phyloP scores from a whole-genome alignment of 92 coral and sea anemone species.

The Phymanthus crucifer region DNA sequence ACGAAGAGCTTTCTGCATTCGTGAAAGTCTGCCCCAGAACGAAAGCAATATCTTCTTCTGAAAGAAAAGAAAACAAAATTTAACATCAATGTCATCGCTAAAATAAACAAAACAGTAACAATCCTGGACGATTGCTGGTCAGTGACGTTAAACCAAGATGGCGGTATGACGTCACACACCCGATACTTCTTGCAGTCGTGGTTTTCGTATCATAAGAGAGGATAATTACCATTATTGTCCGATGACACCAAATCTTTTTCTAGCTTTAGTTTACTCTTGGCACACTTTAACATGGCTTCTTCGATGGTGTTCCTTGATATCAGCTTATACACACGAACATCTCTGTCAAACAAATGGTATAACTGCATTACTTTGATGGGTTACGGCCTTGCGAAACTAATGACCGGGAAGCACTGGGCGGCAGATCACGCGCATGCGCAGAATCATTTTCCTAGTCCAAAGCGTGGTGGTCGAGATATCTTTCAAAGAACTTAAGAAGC shows the following conservation, averaged over 20 bases:
- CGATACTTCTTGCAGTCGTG: too few species aligned
- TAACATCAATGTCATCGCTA: background rate
- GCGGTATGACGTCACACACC: background rate
- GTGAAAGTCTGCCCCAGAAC: slow-evolving; percentile 18
- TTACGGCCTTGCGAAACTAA: too few species aligned
- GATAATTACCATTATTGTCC: slow-evolving; percentile 56
- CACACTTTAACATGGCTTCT: slow-evolving; percentile 80
- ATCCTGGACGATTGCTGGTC: background rate
- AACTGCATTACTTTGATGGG: background rate
- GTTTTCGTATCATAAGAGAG: too few species aligned
- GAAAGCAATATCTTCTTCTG: slow-evolving; percentile 11
- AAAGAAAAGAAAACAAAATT: background rate
- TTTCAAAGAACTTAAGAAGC: too few species aligned
- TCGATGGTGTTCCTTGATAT: slow-evolving; percentile 81
- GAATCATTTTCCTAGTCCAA: too few species aligned
- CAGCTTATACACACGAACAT: slow-evolving; percentile 84
- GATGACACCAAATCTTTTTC: slow-evolving; percentile 82
- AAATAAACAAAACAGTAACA: background rate
- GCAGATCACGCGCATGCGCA: too few species aligned
- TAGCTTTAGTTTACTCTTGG: slow-evolving; percentile 76
- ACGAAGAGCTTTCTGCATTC: background rate
- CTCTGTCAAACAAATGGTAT: slow-evolving; percentile 39
- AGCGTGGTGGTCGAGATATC: too few species aligned
- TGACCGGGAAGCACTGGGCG: too few species aligned
- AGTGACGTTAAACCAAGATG: background rate